Evolutionary conservation across 1,140 invertebrate species (phyloP), one percentile per base, ranked within the genome.

Genomic region (Bombus impatiens): DNA sequence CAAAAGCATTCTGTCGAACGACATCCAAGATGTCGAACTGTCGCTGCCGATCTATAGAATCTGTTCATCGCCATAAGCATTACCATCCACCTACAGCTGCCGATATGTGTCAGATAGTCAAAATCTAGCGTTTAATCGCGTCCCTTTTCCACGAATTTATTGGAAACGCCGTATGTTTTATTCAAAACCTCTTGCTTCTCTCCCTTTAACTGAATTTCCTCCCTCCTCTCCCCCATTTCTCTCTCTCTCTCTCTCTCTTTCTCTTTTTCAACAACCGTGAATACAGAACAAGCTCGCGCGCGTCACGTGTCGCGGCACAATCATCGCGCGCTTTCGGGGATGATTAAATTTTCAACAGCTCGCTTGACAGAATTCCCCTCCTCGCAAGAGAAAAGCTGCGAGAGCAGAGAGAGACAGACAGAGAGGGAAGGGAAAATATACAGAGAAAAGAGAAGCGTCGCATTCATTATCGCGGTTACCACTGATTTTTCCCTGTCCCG

Each of bases 311-410:
- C 88, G 74, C 59, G 18, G 32, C 88, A 75, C 84, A 81, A 89
- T 90, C 89, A 90, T 89, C 85, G 88, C 78, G 68, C 67, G 78
- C 86, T 90, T 89, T 87, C 78, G 71, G 80, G 47, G 37, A 78
- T 84, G 88, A 90, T 90, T 89, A 89, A 90, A 87, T 87, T 90
- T 88, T 89, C 88, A 89, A 87, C 88, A 81, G 88, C 86, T 72
- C 78, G 79, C 57, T 65, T 71, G 79, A 67, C 75, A 62, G 65
- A 83, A 68, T 76, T 77, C 77, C 42, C 42, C 77, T 78, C 3
- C 44, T 71, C 70, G 59, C 25, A n/a, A 65, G 35, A 75, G 44
- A 28, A 28, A 57, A 9, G 70, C 6, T 9, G 37, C 37, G 3
- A 40, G 68, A 40, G 37, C 1, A 62, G 3, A n/a, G 32, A 32